A percentile compares a stretch with the other conserved stretches of the same genome.
These are phyloP conservation scores for Serinus canaria DNA, from an alignment of 2,113 vertebrate genomes.

Conservation along the genomic window DNA sequence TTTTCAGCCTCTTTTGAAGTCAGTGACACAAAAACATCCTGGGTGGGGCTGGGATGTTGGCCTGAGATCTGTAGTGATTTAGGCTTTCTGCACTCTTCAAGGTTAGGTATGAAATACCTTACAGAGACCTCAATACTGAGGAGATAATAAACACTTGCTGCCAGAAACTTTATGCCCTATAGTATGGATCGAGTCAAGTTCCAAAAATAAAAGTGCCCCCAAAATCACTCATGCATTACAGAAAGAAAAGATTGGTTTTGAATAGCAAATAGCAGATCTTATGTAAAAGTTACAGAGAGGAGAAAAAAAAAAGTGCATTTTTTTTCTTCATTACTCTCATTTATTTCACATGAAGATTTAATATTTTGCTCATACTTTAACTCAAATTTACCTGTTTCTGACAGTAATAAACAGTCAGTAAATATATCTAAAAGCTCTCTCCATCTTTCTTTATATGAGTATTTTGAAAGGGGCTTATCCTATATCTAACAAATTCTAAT, in stretches of 20 bases:
- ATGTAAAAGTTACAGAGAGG: background rate
- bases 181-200: background rate
- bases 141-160: background rate
- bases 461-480: conserved; percentile 31
- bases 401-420: background rate
- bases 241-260: background rate
- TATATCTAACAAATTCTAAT: conserved; percentile 40
- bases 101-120: background rate
- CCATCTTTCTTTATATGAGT: background rate
- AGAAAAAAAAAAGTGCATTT: rapidly evolving
- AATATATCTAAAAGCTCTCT: background rate
- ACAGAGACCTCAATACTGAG: background rate
- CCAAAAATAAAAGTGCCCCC: background rate
- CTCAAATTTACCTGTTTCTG: background rate
- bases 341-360: background rate
- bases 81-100: background rate
- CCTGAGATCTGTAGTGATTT: background rate
- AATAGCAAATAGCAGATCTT: background rate
- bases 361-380: background rate
- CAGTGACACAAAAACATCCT: background rate
- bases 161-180: background rate
- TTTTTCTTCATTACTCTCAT: background rate
- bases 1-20: background rate
- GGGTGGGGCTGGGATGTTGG: background rate
- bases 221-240: background rate